Evolutionary conservation across 1,140 invertebrate genomes (phyloP).

Genomic region (Caenorhabditis inopinata): DNA sequence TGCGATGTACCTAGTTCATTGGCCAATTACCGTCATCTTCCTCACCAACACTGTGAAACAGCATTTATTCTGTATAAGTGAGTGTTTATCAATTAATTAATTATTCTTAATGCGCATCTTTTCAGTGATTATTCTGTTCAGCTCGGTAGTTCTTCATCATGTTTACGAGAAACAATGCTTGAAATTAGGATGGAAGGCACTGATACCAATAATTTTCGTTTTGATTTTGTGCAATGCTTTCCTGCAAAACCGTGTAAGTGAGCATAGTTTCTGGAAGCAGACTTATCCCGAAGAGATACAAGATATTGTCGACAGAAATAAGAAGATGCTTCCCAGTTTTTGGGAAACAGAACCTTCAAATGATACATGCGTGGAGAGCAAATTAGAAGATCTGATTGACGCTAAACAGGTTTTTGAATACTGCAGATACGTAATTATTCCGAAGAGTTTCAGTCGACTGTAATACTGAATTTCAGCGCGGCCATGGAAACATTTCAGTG

Average conservation of each 20-base stretch:
- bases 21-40: constrained; percentile 35
- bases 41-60: background rate
- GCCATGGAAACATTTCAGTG: background rate
- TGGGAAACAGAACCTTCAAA: background rate
- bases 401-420: background rate
- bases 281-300: background rate
- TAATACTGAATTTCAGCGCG: background rate
- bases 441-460: background rate
- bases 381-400: background rate
- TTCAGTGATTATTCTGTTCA: background rate
- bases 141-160: constrained; percentile 27
- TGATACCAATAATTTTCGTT: background rate
- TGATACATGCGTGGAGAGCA: background rate
- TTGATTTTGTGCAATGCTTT: background rate
- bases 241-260: background rate
- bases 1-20: constrained; percentile 34
- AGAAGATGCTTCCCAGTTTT: background rate
- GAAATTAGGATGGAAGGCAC: background rate
- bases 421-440: background rate
- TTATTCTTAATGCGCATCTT: background rate
- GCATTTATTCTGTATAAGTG: background rate
- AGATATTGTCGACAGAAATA: background rate
- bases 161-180: constrained; percentile 3
- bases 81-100: background rate
- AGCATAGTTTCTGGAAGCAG: background rate